phyloP scores from a whole-genome alignment of 2,888 invertebrate genomes.

The Plebejus anna region DNA sequence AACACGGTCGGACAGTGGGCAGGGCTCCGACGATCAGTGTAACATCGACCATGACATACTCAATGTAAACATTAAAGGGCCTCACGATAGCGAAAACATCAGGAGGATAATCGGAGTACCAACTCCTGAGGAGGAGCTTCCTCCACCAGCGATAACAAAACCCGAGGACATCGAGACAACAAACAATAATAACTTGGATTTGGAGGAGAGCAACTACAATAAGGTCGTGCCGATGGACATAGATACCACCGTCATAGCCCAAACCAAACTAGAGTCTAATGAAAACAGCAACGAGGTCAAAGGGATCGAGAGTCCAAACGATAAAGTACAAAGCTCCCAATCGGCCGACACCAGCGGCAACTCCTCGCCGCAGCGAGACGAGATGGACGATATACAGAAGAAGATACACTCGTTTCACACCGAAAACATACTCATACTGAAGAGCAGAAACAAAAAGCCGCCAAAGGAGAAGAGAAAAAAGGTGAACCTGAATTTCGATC shows the following conservation, averaged over 20 bases:
- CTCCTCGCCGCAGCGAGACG: slow-evolving; percentile 74
- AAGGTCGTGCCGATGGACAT: slow-evolving; percentile 73
- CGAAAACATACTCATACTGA: slow-evolving; percentile 80
- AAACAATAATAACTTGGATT: slow-evolving; percentile 65
- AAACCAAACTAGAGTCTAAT: slow-evolving; percentile 60
- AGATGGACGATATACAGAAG: slow-evolving; percentile 82
- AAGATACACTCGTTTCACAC: slow-evolving; percentile 82
- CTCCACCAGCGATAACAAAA: slow-evolving; percentile 52
- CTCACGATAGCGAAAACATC: slow-evolving; percentile 66
- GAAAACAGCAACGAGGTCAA: slow-evolving; percentile 54
- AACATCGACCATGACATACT: slow-evolving; percentile 63
- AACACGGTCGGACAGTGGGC: slow-evolving; percentile 70
- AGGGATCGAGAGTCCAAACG: slow-evolving; percentile 59
- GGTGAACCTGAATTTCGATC: slow-evolving; percentile 76
- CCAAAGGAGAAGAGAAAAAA: slow-evolving; percentile 76
- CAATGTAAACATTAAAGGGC: slow-evolving; percentile 61
- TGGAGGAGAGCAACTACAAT: slow-evolving; percentile 61
- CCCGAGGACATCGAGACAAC: slow-evolving; percentile 51
- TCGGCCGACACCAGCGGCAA: slow-evolving; percentile 73
- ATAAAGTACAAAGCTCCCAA: slow-evolving; percentile 63
- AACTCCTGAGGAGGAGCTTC: slow-evolving; percentile 61
- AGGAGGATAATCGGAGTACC: slow-evolving; percentile 70
- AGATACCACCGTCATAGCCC: slow-evolving; percentile 61
- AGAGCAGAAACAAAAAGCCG: slow-evolving; percentile 80
- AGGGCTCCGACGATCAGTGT: slow-evolving; percentile 70